Base-by-base conservation (phyloP, 2,797 vertebrate species). In the Lacerta viridis region DNA sequence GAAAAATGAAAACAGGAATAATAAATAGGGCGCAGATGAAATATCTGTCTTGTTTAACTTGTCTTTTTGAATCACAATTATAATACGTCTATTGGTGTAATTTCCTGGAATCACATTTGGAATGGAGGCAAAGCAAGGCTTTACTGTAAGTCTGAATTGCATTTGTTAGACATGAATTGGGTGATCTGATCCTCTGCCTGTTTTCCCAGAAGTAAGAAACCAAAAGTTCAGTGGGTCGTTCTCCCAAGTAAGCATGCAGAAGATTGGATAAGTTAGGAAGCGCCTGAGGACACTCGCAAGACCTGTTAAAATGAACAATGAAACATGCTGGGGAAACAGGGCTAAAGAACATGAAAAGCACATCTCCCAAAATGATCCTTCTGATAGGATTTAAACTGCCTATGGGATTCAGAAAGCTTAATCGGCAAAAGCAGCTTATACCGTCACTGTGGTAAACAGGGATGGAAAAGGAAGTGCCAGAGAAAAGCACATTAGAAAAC, bases 351-450 rank as follows among this genome's bases (percentile, higher is more conserved):
- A 92, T 94, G 59, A 92, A 96, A 97, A 95, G 94, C 91, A 92
- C 93, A 95, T 93, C 95, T 90, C 86, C 96, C 89, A 90, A 96
- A 95, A 96, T 94, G 93, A 95, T 92, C 80, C 79, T 94, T 95
- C 95, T 91, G 95, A 96, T 96, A 96, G 94, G 94, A 95, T 96
- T 96, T 92, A 94, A 89, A 87, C 88, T 92, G 92, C 80, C 93
- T 93, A 80, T 92, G 85, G 87, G 92, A 95, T 95, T 97, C 91
- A 89, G 76, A 88, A 87, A 86, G 93, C 93, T 96, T 97, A 96
- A 94, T 93, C 94, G 94, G 91, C 90, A 90, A 96, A 96, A 97
- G 93, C 90, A 93, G 95, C 94, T 96, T 96, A 96, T 94, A 93
- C 80, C 75, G 91, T 89, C 93, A 93, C 59, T 61, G 91, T 92